Base-by-base conservation (phyloP, 2,888 invertebrate genomes). In the Metellina segmentata region DNA sequence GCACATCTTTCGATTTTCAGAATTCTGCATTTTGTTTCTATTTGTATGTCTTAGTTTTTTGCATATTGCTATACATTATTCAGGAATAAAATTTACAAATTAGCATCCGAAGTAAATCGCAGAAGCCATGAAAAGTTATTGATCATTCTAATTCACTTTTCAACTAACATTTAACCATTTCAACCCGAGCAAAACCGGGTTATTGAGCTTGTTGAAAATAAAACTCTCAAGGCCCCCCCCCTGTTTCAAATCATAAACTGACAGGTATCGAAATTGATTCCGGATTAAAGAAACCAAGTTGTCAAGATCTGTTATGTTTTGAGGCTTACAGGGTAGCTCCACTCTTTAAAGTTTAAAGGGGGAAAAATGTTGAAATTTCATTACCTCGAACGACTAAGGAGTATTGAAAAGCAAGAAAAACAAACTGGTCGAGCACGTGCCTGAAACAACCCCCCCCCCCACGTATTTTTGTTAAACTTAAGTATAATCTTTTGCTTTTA, bases 401-500 rank as follows among this genome's bases (percentile, higher is more conserved):
- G 48, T 82, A 52, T 52, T n/a, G 9, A 16, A 81, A 71, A 20
- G 20, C 61, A 49, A 49, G 70, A 16, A 83, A 72, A 52, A 52
- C 61, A 61, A 61, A 61, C 61, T 61, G 5, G 13, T 61, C 16
- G 16, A 61, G 61, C 11, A 16, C 11, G 61, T 11, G 5, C 61
- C 16, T 52, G 20, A 52, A n/a, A n/a, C 34, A 74, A 52, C 6
- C 20, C 9, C 53, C 74, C n/a, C 70, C 34, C 48, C 49, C 48
- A 6, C 52, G 71, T 71, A 61, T 78, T 51, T 51, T 8, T 85
- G 75, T 74, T 75, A 16, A 82, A 77, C 78, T 70, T 70, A 16
- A 52, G 85, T 51, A 78, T 77, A 86, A 86, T 86, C 78, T 69
- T 78, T 86, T 51, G 19, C 48, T 70, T 78, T 86, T 19, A 71